Evolutionary conservation across 2,113 vertebrate genomes (phyloP), one percentile per base, ranked within the genome.

Genomic region (Pachyramphus minor): DNA sequence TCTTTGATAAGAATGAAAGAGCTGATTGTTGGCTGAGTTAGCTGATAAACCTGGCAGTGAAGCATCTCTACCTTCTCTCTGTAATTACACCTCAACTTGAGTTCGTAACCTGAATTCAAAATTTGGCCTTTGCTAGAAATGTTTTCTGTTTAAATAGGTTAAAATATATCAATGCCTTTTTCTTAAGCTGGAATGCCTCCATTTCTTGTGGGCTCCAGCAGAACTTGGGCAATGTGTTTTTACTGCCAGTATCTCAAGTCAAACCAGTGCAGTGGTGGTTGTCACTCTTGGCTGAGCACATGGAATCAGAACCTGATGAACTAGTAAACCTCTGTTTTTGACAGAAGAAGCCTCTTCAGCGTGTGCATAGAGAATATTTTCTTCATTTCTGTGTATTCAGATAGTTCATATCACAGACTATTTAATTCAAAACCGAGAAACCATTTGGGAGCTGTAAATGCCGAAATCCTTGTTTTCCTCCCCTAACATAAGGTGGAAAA

Each of bases 391-490:
- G 24, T 78, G 31, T 79, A 9, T 91, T 87, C 86, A 62, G 30
- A 39, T 39, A 75, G 69, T 91, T 89, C 84, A 13, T 47, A 76
- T 90, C 90, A 47, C 79, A 85, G 75, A 42, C 74, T 95, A 1
- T 79, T 91, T 82, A 87, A 95, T 96, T 94, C 92, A 87, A 74
- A 94, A 33, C 62, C 33, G 58, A 69, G 75, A 85, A 95, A 50
- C 37, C 91, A 55, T 87, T 94, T 85, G 89, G 93, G 93, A 96
- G 45, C 85, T 83, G 68, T 93, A 94, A 94, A 93, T 74, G 71
- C 85, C 1, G 37, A 91, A 93, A 75, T 74, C 79, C 64, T 96
- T 90, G 55, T 92, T 91, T 91, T 94, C 67, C 55, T 96, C 2
- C 2, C 86, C 33, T 93, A 88, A 80, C 72, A 41, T 53, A 93